Percentiles rank a stretch among this genome's conserved stretches.
phyloP scores from a whole-genome alignment of 2,888 invertebrate species.

The Pterostichus madidus region DNA sequence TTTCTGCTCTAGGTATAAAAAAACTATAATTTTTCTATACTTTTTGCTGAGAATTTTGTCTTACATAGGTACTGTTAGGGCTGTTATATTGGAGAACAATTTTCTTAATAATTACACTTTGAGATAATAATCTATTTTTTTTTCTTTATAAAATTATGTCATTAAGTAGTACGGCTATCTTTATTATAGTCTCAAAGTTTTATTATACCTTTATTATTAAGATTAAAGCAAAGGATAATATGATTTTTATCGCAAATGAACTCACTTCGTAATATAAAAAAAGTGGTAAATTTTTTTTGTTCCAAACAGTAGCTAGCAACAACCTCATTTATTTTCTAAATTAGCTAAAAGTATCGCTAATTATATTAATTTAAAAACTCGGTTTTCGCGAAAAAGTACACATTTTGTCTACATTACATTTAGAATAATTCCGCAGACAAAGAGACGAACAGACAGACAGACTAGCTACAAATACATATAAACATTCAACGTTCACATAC shows the following conservation, averaged over 20 bases:
- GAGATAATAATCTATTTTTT: conserved; percentile 34
- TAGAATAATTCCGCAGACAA: conserved; percentile 9
- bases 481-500: conserved; percentile 22
- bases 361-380: conserved; percentile 47
- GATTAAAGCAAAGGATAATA: conserved; percentile 22
- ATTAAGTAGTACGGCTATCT: conserved; percentile 38
- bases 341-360: conserved; percentile 43
- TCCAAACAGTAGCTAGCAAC: background rate
- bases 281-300: background rate
- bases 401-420: conserved; percentile 49
- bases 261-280: background rate
- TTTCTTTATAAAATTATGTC: conserved; percentile 15
- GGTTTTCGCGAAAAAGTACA: conserved; percentile 46
- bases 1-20: no score
- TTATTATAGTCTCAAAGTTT: conserved; percentile 36
- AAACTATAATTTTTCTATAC: no score
- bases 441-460: conserved; percentile 3
- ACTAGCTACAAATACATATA: no score
- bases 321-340: conserved; percentile 47
- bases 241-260: conserved; percentile 42
- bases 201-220: conserved; percentile 39
- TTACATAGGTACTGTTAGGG: background rate
- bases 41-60: background rate
- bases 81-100: conserved; percentile 9
- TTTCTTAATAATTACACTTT: conserved; percentile 2